Conservation (phyloP, 2,888 invertebrate species). For the Fragum whitleyi region DNA sequence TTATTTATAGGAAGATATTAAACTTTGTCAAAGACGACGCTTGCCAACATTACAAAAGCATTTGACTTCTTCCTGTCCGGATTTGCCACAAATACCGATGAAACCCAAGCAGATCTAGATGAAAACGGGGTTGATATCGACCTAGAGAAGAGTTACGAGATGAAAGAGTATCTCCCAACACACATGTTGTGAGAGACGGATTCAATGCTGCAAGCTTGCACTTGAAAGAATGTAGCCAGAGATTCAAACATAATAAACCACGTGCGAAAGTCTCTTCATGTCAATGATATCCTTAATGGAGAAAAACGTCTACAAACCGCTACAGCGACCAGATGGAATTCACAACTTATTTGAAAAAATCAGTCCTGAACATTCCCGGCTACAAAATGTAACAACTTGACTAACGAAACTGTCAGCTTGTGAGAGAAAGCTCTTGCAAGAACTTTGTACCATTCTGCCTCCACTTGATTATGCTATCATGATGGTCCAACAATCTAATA, state of each 20-base stretch:
- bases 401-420: background rate
- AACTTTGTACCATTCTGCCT: conserved; percentile 13
- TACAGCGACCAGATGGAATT: conserved; percentile 40
- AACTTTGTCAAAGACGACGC: conserved; percentile 50
- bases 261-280: conserved; percentile 45
- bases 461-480: conserved; percentile 17
- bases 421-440: conserved; percentile 11
- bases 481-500: conserved; percentile 8
- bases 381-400: conserved; percentile 10
- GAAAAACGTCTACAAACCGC: conserved; percentile 43
- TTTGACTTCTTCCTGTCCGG: conserved; percentile 39
- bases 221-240: conserved; percentile 33
- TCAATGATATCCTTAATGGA: conserved; percentile 47
- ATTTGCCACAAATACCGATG: too few relatives aligned
- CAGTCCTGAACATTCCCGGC: conserved; percentile 10
- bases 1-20: conserved; percentile 36
- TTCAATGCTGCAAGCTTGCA: conserved; percentile 4
- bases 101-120: background rate
- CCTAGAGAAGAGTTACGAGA: background rate
- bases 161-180: background rate
- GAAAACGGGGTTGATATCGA: conserved; percentile 17
- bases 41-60: conserved; percentile 54
- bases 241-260: conserved; percentile 38
- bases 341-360: conserved; percentile 45
- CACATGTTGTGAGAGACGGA: conserved; percentile 18